A percentile compares a stretch with the other conserved stretches of the same genome.
Evolutionary conservation across 2,797 vertebrate genomes (phyloP).

Genomic region (Otolemur crassicaudatus): DNA sequence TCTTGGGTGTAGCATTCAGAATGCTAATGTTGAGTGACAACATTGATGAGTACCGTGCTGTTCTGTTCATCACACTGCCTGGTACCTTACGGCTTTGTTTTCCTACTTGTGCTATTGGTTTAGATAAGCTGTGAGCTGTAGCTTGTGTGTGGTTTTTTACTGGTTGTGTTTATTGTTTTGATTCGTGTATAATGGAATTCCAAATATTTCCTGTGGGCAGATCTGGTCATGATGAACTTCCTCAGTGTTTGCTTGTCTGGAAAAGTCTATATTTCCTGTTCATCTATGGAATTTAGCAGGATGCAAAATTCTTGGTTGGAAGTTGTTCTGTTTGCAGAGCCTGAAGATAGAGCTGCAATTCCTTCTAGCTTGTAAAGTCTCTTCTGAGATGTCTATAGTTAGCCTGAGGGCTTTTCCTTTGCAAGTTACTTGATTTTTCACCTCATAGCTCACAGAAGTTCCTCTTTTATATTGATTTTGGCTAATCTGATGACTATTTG

Average conservation of each 20-base stretch:
- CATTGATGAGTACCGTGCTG: not conserved
- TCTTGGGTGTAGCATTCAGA: not conserved
- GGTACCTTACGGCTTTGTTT: not conserved
- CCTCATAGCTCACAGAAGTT: not conserved
- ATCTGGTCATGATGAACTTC: not conserved
- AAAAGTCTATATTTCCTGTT: not conserved
- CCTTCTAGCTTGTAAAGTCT: not conserved
- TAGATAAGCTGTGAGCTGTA: not conserved
- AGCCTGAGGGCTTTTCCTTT: not conserved
- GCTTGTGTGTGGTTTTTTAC: not conserved
- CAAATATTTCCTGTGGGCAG: not conserved
- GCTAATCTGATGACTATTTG: not conserved
- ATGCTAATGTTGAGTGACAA: not conserved
- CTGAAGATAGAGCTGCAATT: not conserved
- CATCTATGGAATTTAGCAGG: not conserved
- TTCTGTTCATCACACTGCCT: not conserved
- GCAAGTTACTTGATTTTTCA: not conserved
- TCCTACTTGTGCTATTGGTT: not conserved
- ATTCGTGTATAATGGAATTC: not conserved
- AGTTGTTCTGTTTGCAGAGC: not conserved
- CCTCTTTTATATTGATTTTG: not conserved
- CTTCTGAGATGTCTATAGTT: not conserved
- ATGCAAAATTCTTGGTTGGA: not conserved
- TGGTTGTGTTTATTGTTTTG: not conserved
- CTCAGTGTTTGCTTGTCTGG: not conserved